phyloP scores from a whole-genome alignment of 2,113 vertebrate genomes.

The Lathamus discolor region DNA sequence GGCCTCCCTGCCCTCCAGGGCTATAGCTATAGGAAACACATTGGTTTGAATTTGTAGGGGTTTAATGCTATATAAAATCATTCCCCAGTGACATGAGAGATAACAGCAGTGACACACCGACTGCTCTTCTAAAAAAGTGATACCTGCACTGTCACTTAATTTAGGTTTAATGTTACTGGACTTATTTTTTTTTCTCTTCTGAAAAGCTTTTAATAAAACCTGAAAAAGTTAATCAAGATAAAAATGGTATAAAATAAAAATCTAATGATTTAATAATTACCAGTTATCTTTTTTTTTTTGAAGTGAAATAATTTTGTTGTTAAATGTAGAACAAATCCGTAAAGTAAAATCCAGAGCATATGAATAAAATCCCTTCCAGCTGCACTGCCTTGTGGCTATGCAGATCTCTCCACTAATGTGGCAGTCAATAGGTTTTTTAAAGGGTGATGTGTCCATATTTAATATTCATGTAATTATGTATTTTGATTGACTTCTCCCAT shows the following conservation, averaged over 20 bases:
- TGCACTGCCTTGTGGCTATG: neutral
- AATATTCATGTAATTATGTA: constrained; percentile 10
- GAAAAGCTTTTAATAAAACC: neutral
- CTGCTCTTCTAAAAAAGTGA: neutral
- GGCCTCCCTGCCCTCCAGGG: too few relatives aligned
- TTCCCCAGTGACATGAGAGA: neutral
- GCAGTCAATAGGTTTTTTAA: neutral
- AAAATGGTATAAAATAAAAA: neutral
- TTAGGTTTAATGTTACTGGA: neutral
- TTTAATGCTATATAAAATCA: neutral
- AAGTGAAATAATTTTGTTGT: neutral
- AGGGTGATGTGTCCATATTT: neutral
- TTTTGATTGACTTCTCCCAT: constrained; percentile 14
- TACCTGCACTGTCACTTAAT: neutral
- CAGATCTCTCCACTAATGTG: neutral
- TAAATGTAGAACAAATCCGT: neutral
- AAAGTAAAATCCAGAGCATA: neutral
- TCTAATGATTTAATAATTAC: neutral
- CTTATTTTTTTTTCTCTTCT: neutral
- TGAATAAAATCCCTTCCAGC: neutral
- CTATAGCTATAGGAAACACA: neutral
- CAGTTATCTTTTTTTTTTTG: neutral
- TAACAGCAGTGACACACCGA: neutral
- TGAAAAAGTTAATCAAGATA: neutral
- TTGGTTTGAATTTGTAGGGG: neutral